Base-by-base conservation (phyloP, 2,113 vertebrate species). In the Malurus alboscapulatus region DNA sequence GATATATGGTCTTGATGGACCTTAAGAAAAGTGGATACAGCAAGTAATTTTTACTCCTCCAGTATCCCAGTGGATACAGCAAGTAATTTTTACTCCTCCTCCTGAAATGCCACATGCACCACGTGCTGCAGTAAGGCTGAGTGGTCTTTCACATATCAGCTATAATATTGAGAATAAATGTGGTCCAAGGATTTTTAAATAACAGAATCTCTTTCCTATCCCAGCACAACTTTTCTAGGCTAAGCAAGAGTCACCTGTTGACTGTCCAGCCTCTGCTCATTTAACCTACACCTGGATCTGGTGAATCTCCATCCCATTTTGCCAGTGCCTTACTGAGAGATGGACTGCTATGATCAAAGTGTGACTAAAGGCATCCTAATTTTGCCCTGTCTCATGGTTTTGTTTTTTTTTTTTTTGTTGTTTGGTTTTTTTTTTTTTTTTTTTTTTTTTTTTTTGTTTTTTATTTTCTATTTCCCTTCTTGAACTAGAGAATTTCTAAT, bases 371-470 rank as follows among this genome's bases (percentile, higher is more conserved):
- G 9, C 9, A 62, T 21, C 15, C 4, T 34, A 17, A 2, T 9
- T 80, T 88, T 73, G 2, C 2, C 11, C 24, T 25, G 4, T 38
- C 8, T 69, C 16, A 57, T 0, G 0, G 38, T 34, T 71, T n/a
- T n/a, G 36, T 36, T 36, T 36, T 36, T 36, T 36, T 30, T 26
- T 2, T 50, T 62, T 26, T 68, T 42, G 27, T 16, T 50, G 11
- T 45, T 47, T 54, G 7, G 8, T 14, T 34, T 20, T 48, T 14
- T 34, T 20, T 48, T 36, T 34, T 34, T 7, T 34, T 44, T 34
- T 71, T 58, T 26, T 58, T 36, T 20, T 42, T 20, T 26, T 29
- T 32, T 16, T 17, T 38, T 38, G 16, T 40, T 14, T 7, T 5
- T 30, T 14, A 26, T 62, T 67, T 34, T 65, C 29, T 61, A 4